Conservation (phyloP, 2,797 vertebrate species). For the Linurgus olivaceus region DNA sequence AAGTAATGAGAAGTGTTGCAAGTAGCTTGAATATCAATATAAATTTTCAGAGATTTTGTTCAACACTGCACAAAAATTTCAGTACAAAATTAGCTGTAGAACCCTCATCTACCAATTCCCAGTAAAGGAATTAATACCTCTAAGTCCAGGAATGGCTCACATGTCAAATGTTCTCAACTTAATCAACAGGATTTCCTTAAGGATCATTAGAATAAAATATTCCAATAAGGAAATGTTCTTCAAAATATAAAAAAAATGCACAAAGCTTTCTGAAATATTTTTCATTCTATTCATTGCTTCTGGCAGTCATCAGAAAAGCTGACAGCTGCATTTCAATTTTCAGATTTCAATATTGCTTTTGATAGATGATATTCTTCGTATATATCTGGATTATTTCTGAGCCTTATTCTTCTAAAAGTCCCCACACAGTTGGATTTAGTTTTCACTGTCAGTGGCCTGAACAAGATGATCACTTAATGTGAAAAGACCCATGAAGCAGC, state of each 20-base stretch:
- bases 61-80: background rate
- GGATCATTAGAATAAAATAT: conserved; percentile 18
- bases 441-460: conserved; percentile 49
- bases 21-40: background rate
- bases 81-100: background rate
- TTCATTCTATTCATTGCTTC: background rate
- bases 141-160: background rate
- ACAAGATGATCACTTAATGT: conserved; percentile 23
- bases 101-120: background rate
- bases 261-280: conserved; percentile 25
- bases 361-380: conserved; percentile 26
- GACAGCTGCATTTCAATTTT: conserved; percentile 47
- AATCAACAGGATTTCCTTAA: background rate
- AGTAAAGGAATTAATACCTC: background rate
- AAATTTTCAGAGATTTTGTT: background rate
- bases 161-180: background rate
- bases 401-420: conserved; percentile 38
- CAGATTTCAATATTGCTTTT: conserved; percentile 43
- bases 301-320: conserved; percentile 36
- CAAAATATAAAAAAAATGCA: background rate
- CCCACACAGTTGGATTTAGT: conserved; percentile 43
- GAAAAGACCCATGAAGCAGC: conserved; percentile 28
- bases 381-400: conserved; percentile 34
- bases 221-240: background rate
- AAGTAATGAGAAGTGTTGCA: background rate